Conservation (phyloP, 2,113 vertebrate species). For the rat (Rattus norvegicus) region DNA sequence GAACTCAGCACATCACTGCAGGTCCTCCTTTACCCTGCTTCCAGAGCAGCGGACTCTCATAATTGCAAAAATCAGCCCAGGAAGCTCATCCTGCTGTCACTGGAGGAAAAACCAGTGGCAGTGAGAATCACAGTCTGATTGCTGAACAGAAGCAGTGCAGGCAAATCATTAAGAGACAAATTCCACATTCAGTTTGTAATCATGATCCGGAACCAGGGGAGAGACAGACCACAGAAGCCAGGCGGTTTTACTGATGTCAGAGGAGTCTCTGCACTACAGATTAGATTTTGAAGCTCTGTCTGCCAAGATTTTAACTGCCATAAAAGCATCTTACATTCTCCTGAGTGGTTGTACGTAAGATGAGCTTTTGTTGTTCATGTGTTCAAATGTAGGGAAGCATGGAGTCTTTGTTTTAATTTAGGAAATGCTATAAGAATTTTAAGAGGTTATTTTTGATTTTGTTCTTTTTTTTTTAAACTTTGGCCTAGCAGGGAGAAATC, state of each 20-base stretch:
- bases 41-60: background rate
- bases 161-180: background rate
- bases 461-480: background rate
- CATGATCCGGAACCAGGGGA: background rate
- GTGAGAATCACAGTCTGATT: background rate
- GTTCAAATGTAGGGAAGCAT: background rate
- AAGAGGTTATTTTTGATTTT: background rate
- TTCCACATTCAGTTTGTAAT: background rate
- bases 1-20: background rate
- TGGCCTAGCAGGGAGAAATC: background rate
- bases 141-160: background rate
- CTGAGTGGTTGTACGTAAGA: background rate
- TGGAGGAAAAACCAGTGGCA: background rate
- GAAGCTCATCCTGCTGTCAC: background rate
- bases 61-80: background rate
- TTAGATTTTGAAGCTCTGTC: background rate
- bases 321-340: constrained; percentile 11
- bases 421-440: constrained; percentile 37
- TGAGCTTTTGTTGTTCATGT: background rate
- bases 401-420: constrained; percentile 30
- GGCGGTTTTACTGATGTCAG: background rate
- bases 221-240: background rate
- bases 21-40: background rate
- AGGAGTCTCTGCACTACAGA: background rate
- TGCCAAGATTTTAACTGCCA: background rate